Evolutionary conservation across 1,140 invertebrate species (phyloP).

Genomic region (Nymphalis io): DNA sequence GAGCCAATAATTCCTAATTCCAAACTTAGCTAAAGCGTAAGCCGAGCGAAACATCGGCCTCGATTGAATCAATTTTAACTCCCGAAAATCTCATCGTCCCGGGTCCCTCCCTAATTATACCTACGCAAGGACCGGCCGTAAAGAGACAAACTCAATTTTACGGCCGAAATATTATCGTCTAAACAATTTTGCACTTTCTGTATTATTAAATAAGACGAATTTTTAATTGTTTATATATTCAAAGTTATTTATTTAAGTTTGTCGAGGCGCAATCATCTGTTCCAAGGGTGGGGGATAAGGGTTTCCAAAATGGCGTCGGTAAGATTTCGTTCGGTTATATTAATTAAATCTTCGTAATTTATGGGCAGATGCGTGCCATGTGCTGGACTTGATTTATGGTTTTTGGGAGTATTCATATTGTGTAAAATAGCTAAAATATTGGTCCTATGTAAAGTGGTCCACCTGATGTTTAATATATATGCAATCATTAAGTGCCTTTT

Average conservation of each 20-base stretch:
- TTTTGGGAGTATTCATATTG: conserved; percentile 58
- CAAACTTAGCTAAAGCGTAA: conserved; percentile 54
- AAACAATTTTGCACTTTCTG: conserved; percentile 38
- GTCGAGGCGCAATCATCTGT: conserved; percentile 75
- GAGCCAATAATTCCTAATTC: conserved; percentile 62
- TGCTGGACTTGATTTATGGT: conserved; percentile 70
- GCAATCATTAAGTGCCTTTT: too few relatives aligned
- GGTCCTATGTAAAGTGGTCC: too few relatives aligned
- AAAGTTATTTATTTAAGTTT: conserved; percentile 43
- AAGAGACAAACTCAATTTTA: conserved; percentile 61
- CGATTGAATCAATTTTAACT: conserved; percentile 79
- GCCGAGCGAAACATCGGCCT: conserved; percentile 67
- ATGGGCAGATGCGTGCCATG: conserved; percentile 61
- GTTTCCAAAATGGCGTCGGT: conserved; percentile 74
- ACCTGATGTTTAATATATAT: too few relatives aligned
- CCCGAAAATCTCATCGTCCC: conserved; percentile 71
- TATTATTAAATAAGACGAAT: conserved; percentile 16
- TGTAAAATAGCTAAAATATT: conserved; percentile 36
- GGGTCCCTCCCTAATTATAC: conserved; percentile 78
- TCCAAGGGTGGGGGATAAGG: conserved; percentile 66
- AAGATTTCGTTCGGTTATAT: conserved; percentile 78
- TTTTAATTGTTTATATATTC: conserved; percentile 27
- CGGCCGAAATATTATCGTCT: conserved; percentile 26
- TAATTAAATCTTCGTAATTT: conserved; percentile 80
- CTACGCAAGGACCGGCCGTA: conserved; percentile 66